These are phyloP conservation scores for Malthinus flaveolus DNA, from an alignment of 2,888 invertebrate genomes.

Conservation along the genomic window DNA sequence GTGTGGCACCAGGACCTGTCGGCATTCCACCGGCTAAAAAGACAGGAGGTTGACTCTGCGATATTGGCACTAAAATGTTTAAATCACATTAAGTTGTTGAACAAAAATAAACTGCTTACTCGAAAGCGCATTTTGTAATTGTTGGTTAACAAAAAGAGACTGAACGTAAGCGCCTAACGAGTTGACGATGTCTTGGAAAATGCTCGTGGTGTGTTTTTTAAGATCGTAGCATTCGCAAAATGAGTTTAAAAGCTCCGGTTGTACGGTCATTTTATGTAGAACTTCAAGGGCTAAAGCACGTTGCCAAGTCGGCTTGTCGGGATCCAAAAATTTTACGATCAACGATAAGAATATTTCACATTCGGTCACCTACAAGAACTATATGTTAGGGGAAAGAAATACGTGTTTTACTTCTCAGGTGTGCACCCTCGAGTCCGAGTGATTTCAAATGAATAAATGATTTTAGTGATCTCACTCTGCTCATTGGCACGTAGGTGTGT, in stretches of 20 bases:
- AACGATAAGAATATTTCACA: slow-evolving; percentile 98
- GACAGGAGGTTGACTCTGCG: slow-evolving; percentile 66
- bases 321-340: slow-evolving; percentile 95
- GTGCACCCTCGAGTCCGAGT: too few relatives aligned
- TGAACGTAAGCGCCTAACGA: slow-evolving; percentile 93
- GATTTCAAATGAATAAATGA: too few relatives aligned
- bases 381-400: too few relatives aligned
- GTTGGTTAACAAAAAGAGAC: slow-evolving; percentile 80
- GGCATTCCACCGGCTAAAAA: slow-evolving; percentile 68
- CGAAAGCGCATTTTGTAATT: slow-evolving; percentile 57
- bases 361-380: slow-evolving; percentile 85
- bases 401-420: too few relatives aligned
- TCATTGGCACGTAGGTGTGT: too few relatives aligned
- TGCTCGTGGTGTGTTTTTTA: slow-evolving; percentile 89
- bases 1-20: slow-evolving; percentile 76
- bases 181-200: slow-evolving; percentile 93
- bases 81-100: slow-evolving; percentile 5
- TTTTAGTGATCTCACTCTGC: too few relatives aligned
- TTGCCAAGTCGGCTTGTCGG: slow-evolving; percentile 97
- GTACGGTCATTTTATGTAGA: slow-evolving; percentile 89
- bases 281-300: slow-evolving; percentile 94
- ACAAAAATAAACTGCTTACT: slow-evolving; percentile 48
- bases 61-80: slow-evolving; percentile 50
- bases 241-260: slow-evolving; percentile 83
- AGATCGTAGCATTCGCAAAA: slow-evolving; percentile 96